These are phyloP conservation scores for Pseudopodoces humilis DNA, from an alignment of 2,113 vertebrate genomes.

Conservation along the genomic window DNA sequence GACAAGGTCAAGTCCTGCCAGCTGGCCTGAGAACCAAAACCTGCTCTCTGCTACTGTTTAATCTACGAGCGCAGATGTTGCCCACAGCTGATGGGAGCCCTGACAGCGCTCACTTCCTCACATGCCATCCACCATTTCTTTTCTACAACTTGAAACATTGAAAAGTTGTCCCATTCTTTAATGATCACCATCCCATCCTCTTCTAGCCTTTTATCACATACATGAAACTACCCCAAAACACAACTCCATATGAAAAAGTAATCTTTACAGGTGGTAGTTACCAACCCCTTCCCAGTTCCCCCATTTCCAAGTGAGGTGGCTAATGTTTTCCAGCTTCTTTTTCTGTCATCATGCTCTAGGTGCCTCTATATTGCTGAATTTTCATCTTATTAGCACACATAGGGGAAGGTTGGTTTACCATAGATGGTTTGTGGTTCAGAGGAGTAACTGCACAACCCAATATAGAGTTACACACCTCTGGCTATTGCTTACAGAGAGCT, in stretches of 20 bases:
- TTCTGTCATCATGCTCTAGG: background rate
- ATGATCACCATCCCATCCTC: background rate
- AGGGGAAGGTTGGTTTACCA: background rate
- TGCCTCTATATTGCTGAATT: background rate
- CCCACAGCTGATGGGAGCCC: background rate
- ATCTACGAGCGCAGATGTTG: background rate
- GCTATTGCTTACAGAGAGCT: background rate
- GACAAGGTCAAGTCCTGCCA: conserved; percentile 38
- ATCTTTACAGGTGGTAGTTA: background rate
- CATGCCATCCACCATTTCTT: background rate
- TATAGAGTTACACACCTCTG: background rate
- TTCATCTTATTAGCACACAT: background rate
- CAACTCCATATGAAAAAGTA: background rate
- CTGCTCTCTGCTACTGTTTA: background rate
- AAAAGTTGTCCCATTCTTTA: background rate
- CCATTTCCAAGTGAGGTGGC: background rate
- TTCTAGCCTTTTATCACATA: background rate
- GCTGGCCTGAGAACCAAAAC: conserved; percentile 15
- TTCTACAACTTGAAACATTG: background rate
- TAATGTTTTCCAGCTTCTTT: background rate
- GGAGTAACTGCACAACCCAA: background rate
- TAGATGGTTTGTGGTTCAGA: background rate
- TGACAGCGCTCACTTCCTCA: background rate
- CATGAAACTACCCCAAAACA: background rate
- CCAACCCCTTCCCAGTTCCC: background rate